A percentile compares a stretch with the other conserved stretches of the same genome.
Conservation (phyloP, 2,888 invertebrate genomes). For the Rhynchonema sp. region DNA sequence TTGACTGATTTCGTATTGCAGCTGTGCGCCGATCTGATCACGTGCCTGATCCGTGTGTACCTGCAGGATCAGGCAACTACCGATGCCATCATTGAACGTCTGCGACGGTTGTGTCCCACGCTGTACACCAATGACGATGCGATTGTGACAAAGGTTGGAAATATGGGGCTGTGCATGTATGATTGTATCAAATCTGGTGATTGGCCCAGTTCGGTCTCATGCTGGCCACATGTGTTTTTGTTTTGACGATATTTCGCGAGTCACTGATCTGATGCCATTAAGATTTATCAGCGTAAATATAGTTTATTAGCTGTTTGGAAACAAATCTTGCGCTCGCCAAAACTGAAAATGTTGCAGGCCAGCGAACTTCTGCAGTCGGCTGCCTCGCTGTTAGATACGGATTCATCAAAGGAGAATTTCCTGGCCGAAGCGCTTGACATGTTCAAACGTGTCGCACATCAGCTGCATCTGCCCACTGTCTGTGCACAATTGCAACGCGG, state of each 20-base stretch:
- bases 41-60: constrained; percentile 66
- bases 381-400: constrained; percentile 7
- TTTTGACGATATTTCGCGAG: too few relatives aligned
- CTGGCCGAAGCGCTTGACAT: constrained; percentile 28
- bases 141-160: constrained; percentile 66
- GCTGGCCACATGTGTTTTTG: too few relatives aligned
- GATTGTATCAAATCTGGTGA: too few relatives aligned
- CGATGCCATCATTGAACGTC: constrained; percentile 62
- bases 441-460: constrained; percentile 69
- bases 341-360: constrained; percentile 56
- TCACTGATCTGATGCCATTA: too few relatives aligned
- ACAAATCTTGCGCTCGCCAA: too few relatives aligned
- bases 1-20: constrained; percentile 9
- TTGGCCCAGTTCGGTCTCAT: too few relatives aligned
- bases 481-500: constrained; percentile 69
- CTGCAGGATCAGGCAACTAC: constrained; percentile 84
- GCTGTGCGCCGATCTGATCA: constrained; percentile 47
- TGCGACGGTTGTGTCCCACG: constrained; percentile 75
- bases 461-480: constrained; percentile 59
- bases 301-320: too few relatives aligned
- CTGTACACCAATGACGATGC: constrained; percentile 87
- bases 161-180: too few relatives aligned
- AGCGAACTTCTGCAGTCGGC: constrained; percentile 14
- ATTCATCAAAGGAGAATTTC: constrained; percentile 10
- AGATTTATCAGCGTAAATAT: too few relatives aligned